A percentile compares a stretch with the other conserved stretches of the same genome.
Evolutionary conservation across 2,888 invertebrate species (phyloP).

Genomic region (Diaprepes abbreviatus): DNA sequence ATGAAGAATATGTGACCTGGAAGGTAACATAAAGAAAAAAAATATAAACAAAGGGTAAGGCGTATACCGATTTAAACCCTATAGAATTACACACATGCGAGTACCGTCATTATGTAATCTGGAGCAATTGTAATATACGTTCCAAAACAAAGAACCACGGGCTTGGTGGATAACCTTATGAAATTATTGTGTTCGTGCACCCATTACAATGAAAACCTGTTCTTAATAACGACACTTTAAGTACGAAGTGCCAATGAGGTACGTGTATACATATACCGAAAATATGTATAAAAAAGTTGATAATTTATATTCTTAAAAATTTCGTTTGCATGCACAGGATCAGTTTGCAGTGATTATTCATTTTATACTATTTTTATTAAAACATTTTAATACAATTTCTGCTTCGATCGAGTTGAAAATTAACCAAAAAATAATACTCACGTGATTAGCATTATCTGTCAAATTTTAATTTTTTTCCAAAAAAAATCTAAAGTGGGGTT

Average conservation of each 20-base stretch:
- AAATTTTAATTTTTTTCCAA: too few species aligned
- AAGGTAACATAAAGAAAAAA: background rate
- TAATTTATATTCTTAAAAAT: background rate
- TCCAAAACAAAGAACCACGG: constrained; percentile 27
- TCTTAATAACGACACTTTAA: constrained; percentile 24
- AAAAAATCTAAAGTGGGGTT: too few species aligned
- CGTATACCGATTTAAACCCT: constrained; percentile 25
- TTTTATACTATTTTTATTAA: too few species aligned
- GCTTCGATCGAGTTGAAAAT: too few species aligned
- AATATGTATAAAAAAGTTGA: background rate
- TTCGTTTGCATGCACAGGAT: too few species aligned
- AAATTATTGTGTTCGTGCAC: constrained; percentile 25
- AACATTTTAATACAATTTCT: too few species aligned
- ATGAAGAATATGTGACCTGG: too few species aligned
- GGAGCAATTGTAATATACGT: constrained; percentile 19
- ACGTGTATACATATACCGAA: background rate
- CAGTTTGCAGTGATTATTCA: too few species aligned
- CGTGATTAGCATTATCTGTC: too few species aligned
- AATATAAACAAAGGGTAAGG: constrained; percentile 14
- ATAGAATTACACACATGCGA: constrained; percentile 32
- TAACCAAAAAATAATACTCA: too few species aligned
- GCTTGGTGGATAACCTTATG: constrained; percentile 25
- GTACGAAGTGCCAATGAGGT: background rate
- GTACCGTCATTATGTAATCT: constrained; percentile 34
- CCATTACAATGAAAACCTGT: constrained; percentile 21